Conservation (phyloP, 2,888 invertebrate genomes). For the Brachycybe producta region DNA sequence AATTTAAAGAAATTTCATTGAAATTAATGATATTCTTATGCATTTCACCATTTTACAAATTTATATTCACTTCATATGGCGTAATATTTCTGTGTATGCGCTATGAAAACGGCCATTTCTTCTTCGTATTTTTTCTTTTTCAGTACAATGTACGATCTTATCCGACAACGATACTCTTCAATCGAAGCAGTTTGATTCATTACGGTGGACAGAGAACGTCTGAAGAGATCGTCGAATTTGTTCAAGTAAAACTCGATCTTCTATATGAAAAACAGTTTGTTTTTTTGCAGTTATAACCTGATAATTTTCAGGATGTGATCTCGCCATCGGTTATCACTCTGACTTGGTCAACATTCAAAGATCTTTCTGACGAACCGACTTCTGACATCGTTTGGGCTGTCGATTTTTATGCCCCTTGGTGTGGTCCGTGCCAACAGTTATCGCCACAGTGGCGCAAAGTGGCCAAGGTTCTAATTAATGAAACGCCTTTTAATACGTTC, state of each 20-base stretch:
- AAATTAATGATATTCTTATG: too few species aligned
- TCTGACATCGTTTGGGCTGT: constrained; percentile 49
- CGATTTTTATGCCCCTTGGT: constrained; percentile 62
- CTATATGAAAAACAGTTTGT: constrained; percentile 4
- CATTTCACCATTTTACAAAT: too few species aligned
- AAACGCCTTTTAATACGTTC: background rate
- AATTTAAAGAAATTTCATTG: too few species aligned
- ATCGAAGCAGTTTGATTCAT: constrained; percentile 41
- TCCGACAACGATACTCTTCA: constrained; percentile 55
- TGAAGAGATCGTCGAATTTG: constrained; percentile 48
- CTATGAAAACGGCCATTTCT: too few species aligned
- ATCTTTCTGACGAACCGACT: constrained; percentile 41
- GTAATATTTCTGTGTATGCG: too few species aligned
- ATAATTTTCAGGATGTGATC: constrained; percentile 32
- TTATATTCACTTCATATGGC: too few species aligned
- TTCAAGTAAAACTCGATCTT: constrained; percentile 39
- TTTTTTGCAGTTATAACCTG: too few species aligned
- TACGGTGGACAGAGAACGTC: constrained; percentile 49
- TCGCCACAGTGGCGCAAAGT: constrained; percentile 52
- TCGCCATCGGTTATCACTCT: constrained; percentile 45
- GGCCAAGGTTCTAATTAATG: constrained; percentile 34
- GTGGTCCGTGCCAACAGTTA: constrained; percentile 56
- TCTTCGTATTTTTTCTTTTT: constrained; percentile 13
- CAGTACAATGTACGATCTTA: constrained; percentile 49
- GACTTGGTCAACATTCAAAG: constrained; percentile 42